Evolutionary conservation across 2,113 vertebrate genomes (phyloP), one percentile per base, ranked within the genome.

Genomic region (Sceloporus tristichus): DNA sequence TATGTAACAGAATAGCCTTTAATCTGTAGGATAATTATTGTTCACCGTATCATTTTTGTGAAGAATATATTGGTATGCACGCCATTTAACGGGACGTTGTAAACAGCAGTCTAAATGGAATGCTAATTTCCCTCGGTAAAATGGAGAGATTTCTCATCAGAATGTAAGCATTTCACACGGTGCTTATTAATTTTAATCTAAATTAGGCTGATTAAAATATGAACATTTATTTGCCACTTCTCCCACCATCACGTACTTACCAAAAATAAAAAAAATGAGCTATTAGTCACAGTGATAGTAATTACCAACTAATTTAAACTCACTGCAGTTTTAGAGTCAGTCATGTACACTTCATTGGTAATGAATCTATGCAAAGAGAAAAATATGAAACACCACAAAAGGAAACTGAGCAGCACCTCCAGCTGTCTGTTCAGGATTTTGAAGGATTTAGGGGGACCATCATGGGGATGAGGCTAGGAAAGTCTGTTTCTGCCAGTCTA

Each of bases 161-260:
- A 95, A 92, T 91, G 84, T 34, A 87, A 84, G 75, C 53, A 92
- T 95, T 92, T 89, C 81, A 93, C 78, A 89, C 66, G 86, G 88
- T 89, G 16, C 80, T 93, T 94, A 86, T 95, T 94, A 96, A 82
- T 90, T 94, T 95, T 94, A 96, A 95, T 93, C 88, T 94, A 75
- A 34, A 94, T 91, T 93, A 92, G 68, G 93, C 76, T 91, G 62
- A 91, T 93, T 94, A 94, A 95, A 95, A 93, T 91, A 94, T 71
- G 87, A 80, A 91, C 88, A 92, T 95, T 94, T 48, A 48, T 83
- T 82, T 93, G 56, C 3, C 29, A 79, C 94, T 92, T 71, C 42
- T 59, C 86, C 48, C 79, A 66, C 74, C 74, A 82, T 68, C 90
- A 40, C 86, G 65, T 88, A 68, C 19, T 89, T 92, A 92, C 38